Evolutionary conservation across 1,140 invertebrate genomes (phyloP), one percentile per base, ranked within the genome.

Genomic region (Drosophila albomicans): DNA sequence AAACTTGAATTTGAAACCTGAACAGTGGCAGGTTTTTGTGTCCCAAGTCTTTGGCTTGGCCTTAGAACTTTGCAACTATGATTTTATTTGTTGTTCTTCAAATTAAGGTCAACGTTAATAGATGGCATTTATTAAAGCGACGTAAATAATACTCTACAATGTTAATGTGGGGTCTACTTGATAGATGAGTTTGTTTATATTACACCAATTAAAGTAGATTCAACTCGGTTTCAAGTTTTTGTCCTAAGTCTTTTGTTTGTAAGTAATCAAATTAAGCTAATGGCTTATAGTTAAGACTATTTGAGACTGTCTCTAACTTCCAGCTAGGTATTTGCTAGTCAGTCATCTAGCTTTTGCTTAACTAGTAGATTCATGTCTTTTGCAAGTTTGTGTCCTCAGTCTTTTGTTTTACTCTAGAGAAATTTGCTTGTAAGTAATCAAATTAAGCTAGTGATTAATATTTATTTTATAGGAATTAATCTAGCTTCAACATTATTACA

Each of bases 1-100:
- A 85, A 90, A 85, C 51, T 70, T 76, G 52, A 59, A 71, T 73
- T 35, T 30, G 38, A 16, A 35, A 11, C n/a, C 20, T 67, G 25
- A 69, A 63, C 72, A 70, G 66, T 70, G 52, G 56, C 64, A 78
- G 80, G 70, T 84, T 88, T 61, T 88, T 61, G 74, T 68, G 73
- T 66, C 66, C 61, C 57, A 70, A 75, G 81, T 78, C 71, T 84
- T 81, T 78, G 67, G 77, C 72, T 75, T 70, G 49, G 8, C 20
- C 13, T 46, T 52, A 65, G 51, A 64, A 52, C n/a, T n/a, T 43
- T 46, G 35, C 35, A 38, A 38, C 35, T 45, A 49, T 6, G 20
- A 56, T 32, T 11, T 45, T 13, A 56, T 25, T 25, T 25, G 20
- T 25, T 25, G 20, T 25, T 25, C 20, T 25, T 25, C 25, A 46